Evolutionary conservation across 1,140 invertebrate genomes (phyloP).

Genomic region (Latrodectus geometricus): DNA sequence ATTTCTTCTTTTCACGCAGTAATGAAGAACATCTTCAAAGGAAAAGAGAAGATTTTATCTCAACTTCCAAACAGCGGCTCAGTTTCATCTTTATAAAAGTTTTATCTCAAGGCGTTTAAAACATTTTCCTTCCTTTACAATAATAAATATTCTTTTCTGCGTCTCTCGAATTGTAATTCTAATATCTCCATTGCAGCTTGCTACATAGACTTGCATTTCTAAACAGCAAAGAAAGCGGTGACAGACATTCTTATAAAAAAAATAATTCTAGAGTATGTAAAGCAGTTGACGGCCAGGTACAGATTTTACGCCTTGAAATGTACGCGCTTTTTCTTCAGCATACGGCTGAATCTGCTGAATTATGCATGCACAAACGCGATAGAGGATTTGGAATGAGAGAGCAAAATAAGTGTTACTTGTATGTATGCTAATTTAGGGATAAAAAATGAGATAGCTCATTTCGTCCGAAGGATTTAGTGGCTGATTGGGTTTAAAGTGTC

Average conservation of each 20-base stretch:
- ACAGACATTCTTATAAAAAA: background rate
- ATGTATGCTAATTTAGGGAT: slow-evolving; percentile 56
- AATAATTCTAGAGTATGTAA: slow-evolving; percentile 18
- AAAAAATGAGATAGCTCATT: slow-evolving; percentile 50
- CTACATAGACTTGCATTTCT: slow-evolving; percentile 4
- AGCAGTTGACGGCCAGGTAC: slow-evolving; percentile 35
- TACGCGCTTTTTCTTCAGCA: slow-evolving; percentile 2
- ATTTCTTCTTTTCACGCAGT: too few relatives aligned
- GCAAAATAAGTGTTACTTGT: slow-evolving; percentile 54
- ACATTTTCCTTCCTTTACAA: slow-evolving; percentile 7
- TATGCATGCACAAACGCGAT: slow-evolving; percentile 47
- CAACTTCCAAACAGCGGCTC: too few relatives aligned
- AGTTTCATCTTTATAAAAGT: slow-evolving; percentile 27
- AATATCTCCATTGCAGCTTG: slow-evolving; percentile 16
- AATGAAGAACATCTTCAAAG: too few relatives aligned
- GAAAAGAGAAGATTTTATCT: too few relatives aligned
- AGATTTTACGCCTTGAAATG: slow-evolving; percentile 6
- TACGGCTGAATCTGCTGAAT: slow-evolving; percentile 13
- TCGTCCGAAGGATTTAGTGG: slow-evolving; percentile 17
- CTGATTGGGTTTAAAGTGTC: slow-evolving; percentile 54
- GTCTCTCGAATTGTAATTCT: slow-evolving; percentile 41
- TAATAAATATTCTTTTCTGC: slow-evolving; percentile 43
- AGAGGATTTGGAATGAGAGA: slow-evolving; percentile 19
- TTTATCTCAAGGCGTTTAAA: slow-evolving; percentile 15
- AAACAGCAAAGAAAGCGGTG: slow-evolving; percentile 18